Evolutionary conservation across 37 sponge, comb jelly and placozoan species (phyloP).

Genomic region (Petrosia ficiformis): DNA sequence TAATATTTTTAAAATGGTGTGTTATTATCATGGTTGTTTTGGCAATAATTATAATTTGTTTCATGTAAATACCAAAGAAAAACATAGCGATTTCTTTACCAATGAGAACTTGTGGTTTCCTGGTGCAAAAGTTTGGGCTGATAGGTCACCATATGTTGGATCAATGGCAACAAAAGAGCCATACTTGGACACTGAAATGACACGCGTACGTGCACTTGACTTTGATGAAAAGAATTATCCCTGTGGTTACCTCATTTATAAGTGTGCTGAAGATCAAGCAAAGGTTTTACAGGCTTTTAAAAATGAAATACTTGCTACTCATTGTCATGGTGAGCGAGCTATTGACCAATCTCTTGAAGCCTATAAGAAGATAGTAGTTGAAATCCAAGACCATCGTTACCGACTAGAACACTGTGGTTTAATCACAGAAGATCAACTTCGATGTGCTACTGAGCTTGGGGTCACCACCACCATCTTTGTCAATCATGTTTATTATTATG

Average conservation of each 20-base stretch:
- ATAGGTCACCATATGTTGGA: slow-evolving; percentile 48
- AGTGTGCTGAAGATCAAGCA: no score
- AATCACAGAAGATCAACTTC: slow-evolving; percentile 40
- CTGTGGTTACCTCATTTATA: not conserved
- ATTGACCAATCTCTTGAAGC: slow-evolving; percentile 34
- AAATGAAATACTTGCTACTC: slow-evolving; percentile 32
- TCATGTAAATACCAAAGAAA: no score
- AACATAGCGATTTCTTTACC: not conserved
- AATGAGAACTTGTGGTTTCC: slow-evolving; percentile 44
- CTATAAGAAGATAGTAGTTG: slow-evolving; percentile 13
- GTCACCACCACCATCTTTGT: slow-evolving; percentile 38
- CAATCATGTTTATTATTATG: slow-evolving; percentile 47
- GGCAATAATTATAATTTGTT: no score
- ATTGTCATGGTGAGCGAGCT: slow-evolving; percentile 66
- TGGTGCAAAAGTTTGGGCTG: slow-evolving; percentile 53
- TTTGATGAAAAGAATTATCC: slow-evolving; percentile 3
- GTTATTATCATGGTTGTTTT: no score
- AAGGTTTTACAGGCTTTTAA: no score
- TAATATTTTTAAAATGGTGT: no score
- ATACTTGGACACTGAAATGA: slow-evolving; percentile 36
- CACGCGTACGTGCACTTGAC: slow-evolving; percentile 16
- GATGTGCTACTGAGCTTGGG: slow-evolving; percentile 24
- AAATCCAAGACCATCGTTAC: slow-evolving; percentile 23
- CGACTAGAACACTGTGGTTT: slow-evolving; percentile 62
- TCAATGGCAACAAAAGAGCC: slow-evolving; percentile 42